A percentile compares a stretch with the other conserved stretches of the same genome.
phyloP scores from a whole-genome alignment of 2,888 invertebrate genomes.

The Girardia tigrina region DNA sequence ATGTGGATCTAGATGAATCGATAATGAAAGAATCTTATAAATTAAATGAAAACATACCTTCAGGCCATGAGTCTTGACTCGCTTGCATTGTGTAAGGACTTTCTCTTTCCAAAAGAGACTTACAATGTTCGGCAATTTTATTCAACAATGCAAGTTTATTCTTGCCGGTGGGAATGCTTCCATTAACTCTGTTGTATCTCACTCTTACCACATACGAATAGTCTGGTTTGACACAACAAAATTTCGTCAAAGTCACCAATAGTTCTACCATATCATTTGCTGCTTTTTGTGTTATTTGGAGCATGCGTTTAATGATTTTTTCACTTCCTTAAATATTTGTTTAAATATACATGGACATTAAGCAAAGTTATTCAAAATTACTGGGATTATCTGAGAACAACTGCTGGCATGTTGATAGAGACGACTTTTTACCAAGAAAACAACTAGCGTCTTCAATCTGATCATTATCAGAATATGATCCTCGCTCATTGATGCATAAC shows the following conservation, averaged over 20 bases:
- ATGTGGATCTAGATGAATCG: background rate
- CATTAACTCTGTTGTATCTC: background rate
- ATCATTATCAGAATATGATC: background rate
- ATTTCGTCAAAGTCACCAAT: background rate
- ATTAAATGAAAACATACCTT: background rate
- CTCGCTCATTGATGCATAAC: background rate
- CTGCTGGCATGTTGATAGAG: background rate
- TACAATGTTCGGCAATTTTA: constrained; percentile 10
- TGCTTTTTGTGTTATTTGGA: constrained; percentile 5
- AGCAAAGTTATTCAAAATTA: background rate
- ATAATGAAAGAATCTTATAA: background rate
- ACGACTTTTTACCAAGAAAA: background rate
- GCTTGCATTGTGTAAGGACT: constrained; percentile 1
- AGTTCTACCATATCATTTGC: constrained; percentile 10
- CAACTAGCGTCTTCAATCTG: background rate
- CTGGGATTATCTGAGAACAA: background rate
- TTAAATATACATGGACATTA: background rate
- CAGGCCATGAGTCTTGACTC: background rate
- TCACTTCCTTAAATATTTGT: background rate
- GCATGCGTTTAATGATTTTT: constrained; percentile 7
- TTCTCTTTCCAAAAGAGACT: background rate
- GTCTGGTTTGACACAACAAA: background rate
- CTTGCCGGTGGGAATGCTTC: background rate
- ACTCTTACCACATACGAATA: background rate
- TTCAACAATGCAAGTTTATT: constrained; percentile 16